Evolutionary conservation across 2,888 invertebrate species (phyloP).

Genomic region (Rhagonycha fulva): DNA sequence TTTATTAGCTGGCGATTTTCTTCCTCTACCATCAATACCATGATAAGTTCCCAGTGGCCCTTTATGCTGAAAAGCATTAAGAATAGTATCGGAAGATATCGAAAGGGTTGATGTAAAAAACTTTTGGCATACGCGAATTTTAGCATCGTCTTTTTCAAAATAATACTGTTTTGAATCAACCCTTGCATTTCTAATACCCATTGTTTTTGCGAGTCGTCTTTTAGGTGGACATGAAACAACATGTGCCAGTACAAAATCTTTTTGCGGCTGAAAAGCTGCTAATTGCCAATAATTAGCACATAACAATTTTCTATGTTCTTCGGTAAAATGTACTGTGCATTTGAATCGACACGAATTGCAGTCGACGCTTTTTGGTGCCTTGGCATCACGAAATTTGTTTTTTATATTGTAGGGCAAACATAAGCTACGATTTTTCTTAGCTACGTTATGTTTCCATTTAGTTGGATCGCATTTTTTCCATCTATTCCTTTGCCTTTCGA

Average conservation of each 20-base stretch:
- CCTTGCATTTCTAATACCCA: too few species aligned
- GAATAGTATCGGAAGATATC: neutral
- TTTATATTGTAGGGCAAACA: neutral
- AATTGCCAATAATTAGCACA: neutral
- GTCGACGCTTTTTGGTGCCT: neutral
- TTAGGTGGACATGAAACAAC: too few species aligned
- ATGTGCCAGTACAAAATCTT: too few species aligned
- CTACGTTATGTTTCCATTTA: too few species aligned
- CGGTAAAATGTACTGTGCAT: neutral
- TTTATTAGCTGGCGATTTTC: slow-evolving; percentile 31
- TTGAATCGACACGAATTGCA: neutral
- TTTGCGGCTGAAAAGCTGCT: too few species aligned
- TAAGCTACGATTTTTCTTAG: neutral
- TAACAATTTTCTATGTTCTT: neutral
- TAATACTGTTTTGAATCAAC: neutral
- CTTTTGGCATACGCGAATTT: neutral
- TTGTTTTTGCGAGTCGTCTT: too few species aligned
- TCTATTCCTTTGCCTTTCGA: too few species aligned
- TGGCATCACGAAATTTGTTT: neutral
- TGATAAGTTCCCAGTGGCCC: slow-evolving; percentile 12
- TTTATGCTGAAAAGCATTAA: slow-evolving; percentile 5
- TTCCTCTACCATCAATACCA: slow-evolving; percentile 29
- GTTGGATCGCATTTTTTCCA: too few species aligned
- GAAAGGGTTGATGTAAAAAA: slow-evolving; percentile 2
- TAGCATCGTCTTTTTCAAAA: neutral